These are phyloP conservation scores for Channa argus DNA, from an alignment of 2,113 vertebrate species.

Conservation along the genomic window DNA sequence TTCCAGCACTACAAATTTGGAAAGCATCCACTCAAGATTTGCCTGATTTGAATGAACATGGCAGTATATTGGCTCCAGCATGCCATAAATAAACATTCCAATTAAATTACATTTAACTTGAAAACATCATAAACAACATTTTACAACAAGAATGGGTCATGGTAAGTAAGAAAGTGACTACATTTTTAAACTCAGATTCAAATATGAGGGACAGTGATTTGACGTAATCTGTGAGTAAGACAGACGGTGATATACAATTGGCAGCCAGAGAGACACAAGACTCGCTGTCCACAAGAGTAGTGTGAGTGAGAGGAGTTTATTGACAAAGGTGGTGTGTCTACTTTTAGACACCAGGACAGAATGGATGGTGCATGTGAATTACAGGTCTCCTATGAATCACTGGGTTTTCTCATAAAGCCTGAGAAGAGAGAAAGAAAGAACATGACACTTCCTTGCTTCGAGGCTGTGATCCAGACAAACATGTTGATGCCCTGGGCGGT, in stretches of 20 bases:
- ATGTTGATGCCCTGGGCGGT: constrained; percentile 72
- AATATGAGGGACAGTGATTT: constrained; percentile 1
- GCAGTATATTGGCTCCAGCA: background rate
- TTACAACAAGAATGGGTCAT: background rate
- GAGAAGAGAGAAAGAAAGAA: constrained; percentile 55
- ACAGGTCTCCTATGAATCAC: constrained; percentile 73
- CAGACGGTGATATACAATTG: constrained; percentile 3
- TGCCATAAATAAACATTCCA: background rate
- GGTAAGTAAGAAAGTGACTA: background rate
- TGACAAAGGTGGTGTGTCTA: constrained; percentile 64
- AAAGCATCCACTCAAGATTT: constrained; percentile 12
- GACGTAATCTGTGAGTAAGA: constrained; percentile 2
- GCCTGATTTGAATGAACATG: constrained; percentile 25
- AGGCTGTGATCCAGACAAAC: constrained; percentile 69
- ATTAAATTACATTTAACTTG: constrained; percentile 4
- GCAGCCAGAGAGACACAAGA: constrained; percentile 37
- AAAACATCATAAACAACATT: constrained; percentile 28
- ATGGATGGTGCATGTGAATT: constrained; percentile 65
- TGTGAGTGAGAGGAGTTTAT: constrained; percentile 53
- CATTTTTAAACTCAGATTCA: constrained; percentile 11
- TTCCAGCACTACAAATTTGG: background rate
- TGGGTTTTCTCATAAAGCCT: constrained; percentile 69
- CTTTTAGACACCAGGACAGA: constrained; percentile 66
- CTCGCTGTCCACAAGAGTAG: constrained; percentile 8
- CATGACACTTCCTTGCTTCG: constrained; percentile 59